phyloP scores from a whole-genome alignment of 2,113 vertebrate genomes.

The Lethenteron reissneri region DNA sequence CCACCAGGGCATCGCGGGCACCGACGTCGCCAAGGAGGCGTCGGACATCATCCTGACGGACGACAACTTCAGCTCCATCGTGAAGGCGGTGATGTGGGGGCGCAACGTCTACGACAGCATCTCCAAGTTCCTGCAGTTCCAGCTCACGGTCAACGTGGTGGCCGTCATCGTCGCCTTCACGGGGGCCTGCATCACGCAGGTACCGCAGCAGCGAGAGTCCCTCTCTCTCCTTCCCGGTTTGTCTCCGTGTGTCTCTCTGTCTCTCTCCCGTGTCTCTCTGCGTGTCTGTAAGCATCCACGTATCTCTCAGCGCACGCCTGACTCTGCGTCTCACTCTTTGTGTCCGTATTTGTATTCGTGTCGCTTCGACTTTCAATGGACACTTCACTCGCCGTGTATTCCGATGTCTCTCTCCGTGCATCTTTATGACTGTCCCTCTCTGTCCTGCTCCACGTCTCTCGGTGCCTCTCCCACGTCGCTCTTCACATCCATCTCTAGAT shows the following conservation, averaged over 20 bases:
- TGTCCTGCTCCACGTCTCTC: too few species aligned
- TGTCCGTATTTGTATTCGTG: too few species aligned
- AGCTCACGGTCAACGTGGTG: conserved; percentile 66
- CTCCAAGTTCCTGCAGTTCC: conserved; percentile 78
- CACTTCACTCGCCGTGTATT: too few species aligned
- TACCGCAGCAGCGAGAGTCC: conserved; percentile 11
- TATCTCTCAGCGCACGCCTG: too few species aligned
- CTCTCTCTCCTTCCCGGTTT: background rate
- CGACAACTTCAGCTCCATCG: conserved; percentile 74
- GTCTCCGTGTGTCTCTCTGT: background rate
- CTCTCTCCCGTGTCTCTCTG: background rate
- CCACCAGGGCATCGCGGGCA: conserved; percentile 51
- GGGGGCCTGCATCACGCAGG: conserved; percentile 73
- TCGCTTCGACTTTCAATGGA: too few species aligned
- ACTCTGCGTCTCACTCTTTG: too few species aligned
- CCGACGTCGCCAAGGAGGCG: conserved; percentile 68
- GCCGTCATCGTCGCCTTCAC: conserved; percentile 75
- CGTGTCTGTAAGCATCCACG: background rate
- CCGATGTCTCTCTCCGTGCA: too few species aligned
- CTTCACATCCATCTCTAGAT: too few species aligned
- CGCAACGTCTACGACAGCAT: conserved; percentile 72
- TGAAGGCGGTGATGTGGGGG: conserved; percentile 79
- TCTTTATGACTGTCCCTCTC: too few species aligned
- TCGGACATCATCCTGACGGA: conserved; percentile 78
- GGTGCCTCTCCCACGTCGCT: too few species aligned